Percentiles rank a stretch among this genome's conserved stretches.
phyloP scores from a whole-genome alignment of 2,888 invertebrate genomes.

The Andrena marginata region DNA sequence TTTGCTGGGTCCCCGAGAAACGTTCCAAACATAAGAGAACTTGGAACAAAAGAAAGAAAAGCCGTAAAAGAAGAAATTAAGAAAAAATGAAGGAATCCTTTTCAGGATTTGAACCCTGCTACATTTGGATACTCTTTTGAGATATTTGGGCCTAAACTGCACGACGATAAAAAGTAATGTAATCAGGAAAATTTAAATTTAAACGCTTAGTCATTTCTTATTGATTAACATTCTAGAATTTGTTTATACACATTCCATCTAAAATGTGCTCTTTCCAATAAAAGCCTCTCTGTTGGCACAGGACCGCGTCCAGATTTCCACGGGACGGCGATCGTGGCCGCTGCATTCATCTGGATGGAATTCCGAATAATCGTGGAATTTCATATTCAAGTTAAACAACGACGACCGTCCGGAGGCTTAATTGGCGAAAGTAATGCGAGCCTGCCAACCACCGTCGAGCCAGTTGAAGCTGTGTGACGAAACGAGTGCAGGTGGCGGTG shows the following conservation, averaged over 20 bases:
- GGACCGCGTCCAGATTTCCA: background rate
- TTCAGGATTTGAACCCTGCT: no score
- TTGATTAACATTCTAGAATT: no score
- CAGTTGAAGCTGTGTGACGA: constrained; percentile 75
- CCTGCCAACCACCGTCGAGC: constrained; percentile 63
- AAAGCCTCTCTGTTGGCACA: background rate
- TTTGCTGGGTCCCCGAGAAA: background rate
- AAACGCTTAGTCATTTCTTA: no score
- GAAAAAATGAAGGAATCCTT: no score
- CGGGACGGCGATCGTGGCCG: background rate
- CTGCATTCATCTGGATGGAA: constrained; percentile 38
- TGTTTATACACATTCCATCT: no score
- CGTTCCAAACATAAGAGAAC: background rate
- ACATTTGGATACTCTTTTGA: no score
- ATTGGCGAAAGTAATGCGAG: constrained; percentile 79
- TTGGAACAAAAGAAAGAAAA: no score
- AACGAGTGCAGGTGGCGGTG: constrained; percentile 79
- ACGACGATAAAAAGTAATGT: no score
- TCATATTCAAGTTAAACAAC: constrained; percentile 75
- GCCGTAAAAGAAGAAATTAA: no score
- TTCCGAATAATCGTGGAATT: constrained; percentile 63
- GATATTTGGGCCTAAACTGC: no score
- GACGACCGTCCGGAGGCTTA: constrained; percentile 70
- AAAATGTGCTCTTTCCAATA: background rate
- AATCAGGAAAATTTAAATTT: no score